Conservation (phyloP, 2,113 vertebrate genomes). For the Ascaphus truei region DNA sequence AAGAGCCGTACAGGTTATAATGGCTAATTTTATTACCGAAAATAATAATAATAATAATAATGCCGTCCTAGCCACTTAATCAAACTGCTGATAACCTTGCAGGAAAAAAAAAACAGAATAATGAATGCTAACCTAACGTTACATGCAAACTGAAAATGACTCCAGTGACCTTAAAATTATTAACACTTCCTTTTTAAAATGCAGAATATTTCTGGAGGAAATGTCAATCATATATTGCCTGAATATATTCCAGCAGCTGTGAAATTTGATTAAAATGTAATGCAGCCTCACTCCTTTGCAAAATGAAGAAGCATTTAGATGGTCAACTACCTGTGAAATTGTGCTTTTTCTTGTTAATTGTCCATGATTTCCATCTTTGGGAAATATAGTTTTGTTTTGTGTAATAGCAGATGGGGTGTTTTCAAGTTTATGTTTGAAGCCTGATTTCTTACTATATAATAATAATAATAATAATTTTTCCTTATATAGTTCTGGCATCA, state of each 20-base stretch:
- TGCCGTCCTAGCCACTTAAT: too few relatives aligned
- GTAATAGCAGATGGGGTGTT: conserved; percentile 33
- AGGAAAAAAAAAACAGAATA: too few relatives aligned
- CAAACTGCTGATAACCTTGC: too few relatives aligned
- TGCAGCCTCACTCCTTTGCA: conserved; percentile 39
- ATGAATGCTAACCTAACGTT: neutral
- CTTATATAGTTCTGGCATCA: too few relatives aligned
- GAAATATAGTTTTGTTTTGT: conserved; percentile 43
- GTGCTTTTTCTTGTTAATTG: conserved; percentile 55
- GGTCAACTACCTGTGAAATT: conserved; percentile 50
- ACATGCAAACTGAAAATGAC: conserved; percentile 36
- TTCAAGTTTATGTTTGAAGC: too few relatives aligned
- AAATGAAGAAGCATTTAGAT: conserved; percentile 47
- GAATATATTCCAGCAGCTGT: conserved; percentile 52
- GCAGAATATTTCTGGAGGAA: conserved; percentile 47
- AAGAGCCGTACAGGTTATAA: too few relatives aligned
- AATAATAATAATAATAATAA: too few relatives aligned
- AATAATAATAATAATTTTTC: too few relatives aligned
- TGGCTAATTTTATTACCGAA: too few relatives aligned
- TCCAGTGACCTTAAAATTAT: conserved; percentile 50
- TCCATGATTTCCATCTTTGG: conserved; percentile 45
- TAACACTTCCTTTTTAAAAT: conserved; percentile 46
- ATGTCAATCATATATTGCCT: conserved; percentile 51
- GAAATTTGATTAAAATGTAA: conserved; percentile 62
- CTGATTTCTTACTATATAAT: too few relatives aligned